phyloP scores from a whole-genome alignment of 2,113 vertebrate genomes.

The Lonchura striata region DNA sequence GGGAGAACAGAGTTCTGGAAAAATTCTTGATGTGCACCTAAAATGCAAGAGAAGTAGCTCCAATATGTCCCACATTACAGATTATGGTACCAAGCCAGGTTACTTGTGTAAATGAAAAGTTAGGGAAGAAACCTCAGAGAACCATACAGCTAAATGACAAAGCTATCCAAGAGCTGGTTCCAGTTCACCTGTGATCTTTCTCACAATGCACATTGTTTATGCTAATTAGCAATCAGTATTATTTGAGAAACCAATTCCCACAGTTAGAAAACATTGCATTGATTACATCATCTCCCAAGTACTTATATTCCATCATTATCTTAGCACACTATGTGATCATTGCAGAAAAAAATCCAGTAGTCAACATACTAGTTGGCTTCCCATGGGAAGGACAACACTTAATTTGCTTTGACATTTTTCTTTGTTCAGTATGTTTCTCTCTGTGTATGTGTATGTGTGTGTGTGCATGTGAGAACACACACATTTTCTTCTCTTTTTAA shows the following conservation, averaged over 20 bases:
- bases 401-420: conserved; percentile 26
- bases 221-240: not conserved
- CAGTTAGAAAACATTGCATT: not conserved
- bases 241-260: conserved; percentile 33
- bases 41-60: conserved; percentile 11
- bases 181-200: conserved; percentile 8
- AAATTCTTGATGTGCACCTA: conserved; percentile 17
- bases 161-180: not conserved
- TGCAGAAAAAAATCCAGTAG: conserved; percentile 36
- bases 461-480: not conserved
- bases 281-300: conserved; percentile 1
- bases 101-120: conserved; percentile 20
- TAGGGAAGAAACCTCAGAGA: conserved; percentile 33
- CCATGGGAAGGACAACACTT: conserved; percentile 54
- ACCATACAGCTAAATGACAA: not conserved
- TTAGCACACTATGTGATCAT: not conserved
- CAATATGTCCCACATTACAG: not conserved
- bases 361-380: conserved; percentile 64
- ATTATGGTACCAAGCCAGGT: not conserved
- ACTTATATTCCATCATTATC: not conserved
- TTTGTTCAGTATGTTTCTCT: not conserved
- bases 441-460: not conserved
- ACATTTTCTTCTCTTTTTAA: not conserved
- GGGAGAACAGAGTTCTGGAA: conserved; percentile 22
- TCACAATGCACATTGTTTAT: conserved; percentile 26